These are phyloP conservation scores for Steatornis caripensis DNA, from an alignment of 2,113 vertebrate genomes.

Conservation along the genomic window DNA sequence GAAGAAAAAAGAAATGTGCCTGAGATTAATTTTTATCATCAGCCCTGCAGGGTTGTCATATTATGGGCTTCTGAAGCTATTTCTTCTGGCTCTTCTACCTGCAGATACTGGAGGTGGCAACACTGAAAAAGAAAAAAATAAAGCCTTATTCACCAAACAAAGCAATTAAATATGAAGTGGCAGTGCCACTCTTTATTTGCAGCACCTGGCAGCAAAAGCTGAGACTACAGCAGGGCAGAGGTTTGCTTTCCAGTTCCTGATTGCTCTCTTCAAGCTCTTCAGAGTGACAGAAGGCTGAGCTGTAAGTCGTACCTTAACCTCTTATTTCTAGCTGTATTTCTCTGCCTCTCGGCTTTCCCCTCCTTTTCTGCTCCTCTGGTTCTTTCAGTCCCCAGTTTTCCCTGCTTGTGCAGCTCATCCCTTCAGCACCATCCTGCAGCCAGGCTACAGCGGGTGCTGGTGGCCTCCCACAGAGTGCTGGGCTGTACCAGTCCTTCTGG, in stretches of 20 bases:
- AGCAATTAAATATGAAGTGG: not conserved
- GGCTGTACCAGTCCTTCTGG: not conserved
- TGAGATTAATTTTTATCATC: conserved; percentile 9
- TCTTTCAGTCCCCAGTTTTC: not conserved
- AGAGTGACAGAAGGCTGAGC: not conserved
- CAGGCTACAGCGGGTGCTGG: not conserved
- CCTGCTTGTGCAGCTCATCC: not conserved
- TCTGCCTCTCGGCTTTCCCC: not conserved
- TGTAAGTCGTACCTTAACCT: not conserved
- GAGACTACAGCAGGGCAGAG: not conserved
- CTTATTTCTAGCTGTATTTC: not conserved
- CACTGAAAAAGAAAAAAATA: not conserved
- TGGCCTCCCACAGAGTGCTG: accelerated
- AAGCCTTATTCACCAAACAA: not conserved
- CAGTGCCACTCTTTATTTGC: not conserved
- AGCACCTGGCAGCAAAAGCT: not conserved
- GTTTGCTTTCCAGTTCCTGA: not conserved
- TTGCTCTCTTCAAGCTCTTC: not conserved
- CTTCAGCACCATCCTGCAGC: accelerated
- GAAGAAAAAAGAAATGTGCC: not conserved
- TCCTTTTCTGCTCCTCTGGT: not conserved
- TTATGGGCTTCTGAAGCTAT: not conserved
- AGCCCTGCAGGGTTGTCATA: not conserved
- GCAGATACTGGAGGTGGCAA: not conserved
- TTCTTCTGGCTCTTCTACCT: not conserved